Evolutionary conservation across 1,140 invertebrate species (phyloP).

Genomic region (Leptinotarsa defecta): DNA sequence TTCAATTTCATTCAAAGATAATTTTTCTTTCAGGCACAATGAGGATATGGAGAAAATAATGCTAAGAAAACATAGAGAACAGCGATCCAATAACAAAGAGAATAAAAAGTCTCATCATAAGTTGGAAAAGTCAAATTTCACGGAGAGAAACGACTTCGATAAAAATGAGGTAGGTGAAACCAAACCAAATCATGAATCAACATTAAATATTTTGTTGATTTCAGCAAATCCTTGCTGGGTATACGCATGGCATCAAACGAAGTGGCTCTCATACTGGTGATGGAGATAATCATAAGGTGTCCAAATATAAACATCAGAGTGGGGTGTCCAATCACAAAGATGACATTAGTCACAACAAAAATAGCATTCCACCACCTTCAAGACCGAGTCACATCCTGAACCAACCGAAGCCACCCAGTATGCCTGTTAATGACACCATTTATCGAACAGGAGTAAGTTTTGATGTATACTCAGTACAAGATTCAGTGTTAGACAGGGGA

Average conservation of each 20-base stretch:
- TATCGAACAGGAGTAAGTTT: conserved; percentile 34
- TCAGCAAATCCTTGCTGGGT: conserved; percentile 25
- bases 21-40: conserved; percentile 64
- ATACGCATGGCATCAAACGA: conserved; percentile 61
- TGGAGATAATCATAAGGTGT: conserved; percentile 60
- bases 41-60: conserved; percentile 79
- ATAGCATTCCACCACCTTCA: conserved; percentile 7
- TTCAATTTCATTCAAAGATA: neutral
- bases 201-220: too few relatives aligned
- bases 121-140: conserved; percentile 40
- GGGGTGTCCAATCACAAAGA: conserved; percentile 32
- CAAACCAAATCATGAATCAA: neutral
- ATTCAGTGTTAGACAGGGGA: too few relatives aligned
- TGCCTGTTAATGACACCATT: conserved; percentile 24
- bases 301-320: conserved; percentile 58
- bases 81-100: conserved; percentile 61
- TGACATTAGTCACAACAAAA: conserved; percentile 12
- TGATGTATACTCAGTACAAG: neutral
- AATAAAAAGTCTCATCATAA: conserved; percentile 52
- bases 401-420: conserved; percentile 22
- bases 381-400: conserved; percentile 16
- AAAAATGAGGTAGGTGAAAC: conserved; percentile 38
- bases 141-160: conserved; percentile 31
- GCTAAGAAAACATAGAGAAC: conserved; percentile 70
- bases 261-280: conserved; percentile 64